Evolutionary conservation across 1,140 invertebrate species (phyloP).

Genomic region (Triops longicaudatus): DNA sequence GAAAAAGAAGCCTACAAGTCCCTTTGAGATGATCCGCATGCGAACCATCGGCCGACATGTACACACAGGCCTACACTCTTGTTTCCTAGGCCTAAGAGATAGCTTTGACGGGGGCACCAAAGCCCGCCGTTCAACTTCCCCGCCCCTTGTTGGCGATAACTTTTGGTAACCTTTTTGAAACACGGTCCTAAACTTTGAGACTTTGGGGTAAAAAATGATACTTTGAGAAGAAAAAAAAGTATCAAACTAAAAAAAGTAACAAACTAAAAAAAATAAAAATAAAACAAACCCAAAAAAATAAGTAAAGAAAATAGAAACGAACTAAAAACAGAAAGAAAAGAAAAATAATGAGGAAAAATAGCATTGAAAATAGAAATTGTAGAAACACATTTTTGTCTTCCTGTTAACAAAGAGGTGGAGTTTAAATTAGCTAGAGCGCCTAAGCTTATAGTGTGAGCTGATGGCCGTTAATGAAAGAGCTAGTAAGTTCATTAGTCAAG

Average conservation of each 20-base stretch:
- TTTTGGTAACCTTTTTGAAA: not conserved
- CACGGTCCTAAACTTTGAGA: not conserved
- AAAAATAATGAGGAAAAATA: no score
- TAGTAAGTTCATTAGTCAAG: conserved; percentile 8
- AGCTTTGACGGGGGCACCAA: conserved; percentile 2
- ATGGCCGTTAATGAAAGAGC: conserved; percentile 6
- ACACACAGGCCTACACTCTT: conserved; percentile 14
- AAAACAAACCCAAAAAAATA: no score
- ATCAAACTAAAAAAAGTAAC: no score
- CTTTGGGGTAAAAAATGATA: no score
- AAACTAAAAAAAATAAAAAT: no score
- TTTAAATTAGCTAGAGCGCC: not conserved
- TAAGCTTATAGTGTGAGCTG: not conserved
- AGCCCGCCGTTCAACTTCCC: not conserved
- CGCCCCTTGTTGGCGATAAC: not conserved
- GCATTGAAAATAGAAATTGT: not conserved
- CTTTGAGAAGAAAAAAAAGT: no score
- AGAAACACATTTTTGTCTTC: not conserved
- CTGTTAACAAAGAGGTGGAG: not conserved
- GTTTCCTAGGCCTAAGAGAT: conserved; percentile 7
- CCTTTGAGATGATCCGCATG: conserved; percentile 14
- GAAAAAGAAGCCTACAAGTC: not conserved
- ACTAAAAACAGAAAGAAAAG: no score
- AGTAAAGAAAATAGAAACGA: not conserved
- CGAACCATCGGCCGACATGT: conserved; percentile 3